phyloP scores from a whole-genome alignment of 2,113 vertebrate genomes.

The Malurus cyaneus region DNA sequence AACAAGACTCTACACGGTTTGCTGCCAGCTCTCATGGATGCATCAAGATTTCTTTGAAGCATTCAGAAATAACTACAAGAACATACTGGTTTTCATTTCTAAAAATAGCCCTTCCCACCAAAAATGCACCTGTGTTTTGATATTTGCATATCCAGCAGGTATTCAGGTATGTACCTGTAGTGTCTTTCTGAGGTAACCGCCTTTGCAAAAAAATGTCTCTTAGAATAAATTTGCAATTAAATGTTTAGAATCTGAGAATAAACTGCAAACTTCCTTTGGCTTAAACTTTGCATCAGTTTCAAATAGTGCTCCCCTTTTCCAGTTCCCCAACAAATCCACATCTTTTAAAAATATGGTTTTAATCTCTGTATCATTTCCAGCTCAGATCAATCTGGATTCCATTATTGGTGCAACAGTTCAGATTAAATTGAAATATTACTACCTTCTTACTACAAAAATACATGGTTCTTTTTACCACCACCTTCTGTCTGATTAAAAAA shows the following conservation, averaged over 20 bases:
- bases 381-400: conserved; percentile 81
- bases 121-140: not conserved
- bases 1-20: conserved; percentile 57
- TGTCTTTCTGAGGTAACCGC: conserved; percentile 15
- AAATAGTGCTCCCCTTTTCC: conserved; percentile 21
- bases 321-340: conserved; percentile 17
- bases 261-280: conserved; percentile 33
- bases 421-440: conserved; percentile 86
- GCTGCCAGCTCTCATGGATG: conserved; percentile 63
- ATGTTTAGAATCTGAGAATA: not conserved
- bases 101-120: conserved; percentile 20
- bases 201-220: not conserved
- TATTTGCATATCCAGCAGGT: conserved; percentile 24
- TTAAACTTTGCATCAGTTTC: conserved; percentile 16
- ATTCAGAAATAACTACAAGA: conserved; percentile 63
- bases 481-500: conserved; percentile 88
- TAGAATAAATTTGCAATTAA: not conserved
- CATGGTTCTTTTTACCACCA: conserved; percentile 86
- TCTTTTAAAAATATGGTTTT: conserved; percentile 79
- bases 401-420: conserved; percentile 81
- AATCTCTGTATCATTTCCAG: conserved; percentile 76
- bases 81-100: conserved; percentile 56
- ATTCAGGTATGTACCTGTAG: conserved; percentile 40
- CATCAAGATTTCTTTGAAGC: conserved; percentile 54
- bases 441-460: conserved; percentile 81